Conservation (phyloP, 30 jellyfish, hydroid and myxozoan species). For the Pelagia noctiluca region DNA sequence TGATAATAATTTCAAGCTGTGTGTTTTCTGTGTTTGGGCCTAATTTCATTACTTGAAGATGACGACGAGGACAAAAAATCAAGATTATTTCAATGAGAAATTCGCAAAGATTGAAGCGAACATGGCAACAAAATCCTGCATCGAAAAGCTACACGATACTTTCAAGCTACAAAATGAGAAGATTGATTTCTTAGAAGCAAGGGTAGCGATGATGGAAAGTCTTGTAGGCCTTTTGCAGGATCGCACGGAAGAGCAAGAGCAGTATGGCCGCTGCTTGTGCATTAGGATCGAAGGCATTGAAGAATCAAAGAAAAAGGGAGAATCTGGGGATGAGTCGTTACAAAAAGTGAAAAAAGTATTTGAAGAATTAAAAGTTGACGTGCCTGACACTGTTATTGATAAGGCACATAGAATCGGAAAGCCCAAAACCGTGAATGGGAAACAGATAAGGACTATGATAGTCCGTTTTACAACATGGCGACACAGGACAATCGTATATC, state of each 20-base stretch:
- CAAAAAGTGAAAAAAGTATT: conserved; percentile 22
- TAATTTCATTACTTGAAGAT: no score
- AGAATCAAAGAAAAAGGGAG: conserved; percentile 40
- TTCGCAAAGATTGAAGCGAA: no score
- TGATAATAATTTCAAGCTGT: no score
- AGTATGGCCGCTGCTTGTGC: conserved; percentile 44
- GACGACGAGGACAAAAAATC: conserved; percentile 2
- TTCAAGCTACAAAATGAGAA: conserved; percentile 29
- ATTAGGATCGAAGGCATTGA: conserved; percentile 42
- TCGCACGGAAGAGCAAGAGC: conserved; percentile 52
- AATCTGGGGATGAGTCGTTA: conserved; percentile 37
- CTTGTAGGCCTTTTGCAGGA: conserved; percentile 30
- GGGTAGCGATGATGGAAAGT: conserved; percentile 49
- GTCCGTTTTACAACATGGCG: no score
- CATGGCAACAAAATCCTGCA: conserved; percentile 45
- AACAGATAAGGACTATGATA: no score
- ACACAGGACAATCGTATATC: no score
- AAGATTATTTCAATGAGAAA: conserved; percentile 20
- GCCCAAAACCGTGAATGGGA: no score
- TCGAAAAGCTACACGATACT: conserved; percentile 37
- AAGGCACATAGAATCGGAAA: conserved; percentile 31
- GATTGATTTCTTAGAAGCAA: conserved; percentile 37
- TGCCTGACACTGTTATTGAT: no score
- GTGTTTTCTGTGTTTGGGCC: no score
- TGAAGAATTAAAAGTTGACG: conserved; percentile 36